Base-by-base conservation (phyloP, 1,140 invertebrate genomes). In the Adoxophyes honmai region DNA sequence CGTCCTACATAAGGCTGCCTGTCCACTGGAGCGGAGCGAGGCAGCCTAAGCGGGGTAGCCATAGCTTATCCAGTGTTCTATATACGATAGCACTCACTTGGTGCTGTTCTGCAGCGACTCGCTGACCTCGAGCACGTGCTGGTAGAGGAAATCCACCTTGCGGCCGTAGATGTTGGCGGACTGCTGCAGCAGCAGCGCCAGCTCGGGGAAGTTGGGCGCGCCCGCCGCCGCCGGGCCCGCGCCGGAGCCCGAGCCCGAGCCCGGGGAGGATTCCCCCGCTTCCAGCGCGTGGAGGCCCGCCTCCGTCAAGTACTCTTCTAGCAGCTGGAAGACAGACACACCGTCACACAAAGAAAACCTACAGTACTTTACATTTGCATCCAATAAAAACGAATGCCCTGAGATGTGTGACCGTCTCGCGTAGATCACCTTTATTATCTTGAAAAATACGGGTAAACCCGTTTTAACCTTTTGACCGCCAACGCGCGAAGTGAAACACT, bases 291-390 rank as follows among this genome's bases (percentile, higher is more conserved):
- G 78, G 10, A 88, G 75, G 8, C 85, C 86, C 56, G 84, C 85
- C 76, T 89, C 86, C 58, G 85, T 86, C 70, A 89, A 73, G 77
- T 89, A 89, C 62, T 88, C 86, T 72, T 88, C 85, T 63, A 89
- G 66, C 62, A 89, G 73, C 88, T 89, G 60, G 2, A 28, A 28
- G 2, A 6, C 6, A 28, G 6, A 28, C 21, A 28, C 21, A n/a
- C 21, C 21, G 21, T 28, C 21, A 28, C 21, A 28, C 6, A 6
- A 28, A 6, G 21, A 6, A 28, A 28, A 28, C 21, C 21, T 28
- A 6, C 2, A 6, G 21, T 2, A 3, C 21, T 3, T 6, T 28
- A 28, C 21, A 28, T n/a, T n/a, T n/a, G n/a, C n/a, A n/a, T n/a
- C n/a, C n/a, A n/a, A n/a, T n/a, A n/a, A n/a, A n/a, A n/a, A n/a